A percentile compares a stretch with the other conserved stretches of the same genome.
Conservation (phyloP, 2,113 vertebrate genomes). For the Brachypteracias leptosomus region DNA sequence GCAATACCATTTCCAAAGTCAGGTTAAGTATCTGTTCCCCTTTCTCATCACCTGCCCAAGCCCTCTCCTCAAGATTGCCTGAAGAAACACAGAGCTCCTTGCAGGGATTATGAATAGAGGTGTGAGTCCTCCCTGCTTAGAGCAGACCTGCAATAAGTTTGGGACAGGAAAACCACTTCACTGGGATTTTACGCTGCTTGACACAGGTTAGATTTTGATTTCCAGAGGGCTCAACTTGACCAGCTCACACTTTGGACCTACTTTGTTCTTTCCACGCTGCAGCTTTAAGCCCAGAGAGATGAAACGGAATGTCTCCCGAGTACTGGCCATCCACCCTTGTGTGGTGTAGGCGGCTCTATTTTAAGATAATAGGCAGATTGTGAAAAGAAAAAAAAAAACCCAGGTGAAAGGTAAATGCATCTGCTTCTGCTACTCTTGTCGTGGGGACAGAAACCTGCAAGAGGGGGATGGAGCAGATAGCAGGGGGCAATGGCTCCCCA, state of each 20-base stretch:
- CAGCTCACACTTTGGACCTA: neutral
- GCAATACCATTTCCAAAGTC: neutral
- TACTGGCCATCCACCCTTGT: neutral
- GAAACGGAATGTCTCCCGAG: accelerated
- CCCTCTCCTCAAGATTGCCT: neutral
- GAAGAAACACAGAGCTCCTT: neutral
- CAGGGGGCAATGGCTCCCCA: neutral
- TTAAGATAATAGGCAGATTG: neutral
- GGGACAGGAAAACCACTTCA: neutral
- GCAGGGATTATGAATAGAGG: neutral
- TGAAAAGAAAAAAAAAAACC: neutral
- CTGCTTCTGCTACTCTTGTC: neutral
- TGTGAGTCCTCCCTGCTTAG: neutral
- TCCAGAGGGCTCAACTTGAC: neutral
- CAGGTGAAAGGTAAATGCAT: neutral
- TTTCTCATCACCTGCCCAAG: neutral
- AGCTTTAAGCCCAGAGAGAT: neutral
- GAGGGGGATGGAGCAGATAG: neutral
- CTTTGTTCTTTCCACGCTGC: neutral
- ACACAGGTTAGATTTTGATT: neutral
- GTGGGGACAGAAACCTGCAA: neutral
- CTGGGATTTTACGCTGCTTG: neutral
- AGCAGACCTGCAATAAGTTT: neutral
- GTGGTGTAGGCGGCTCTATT: neutral
- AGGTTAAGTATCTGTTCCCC: neutral